These are phyloP conservation scores for Aphelenchoides avenae DNA, from an alignment of 1,140 invertebrate species.

Conservation along the genomic window DNA sequence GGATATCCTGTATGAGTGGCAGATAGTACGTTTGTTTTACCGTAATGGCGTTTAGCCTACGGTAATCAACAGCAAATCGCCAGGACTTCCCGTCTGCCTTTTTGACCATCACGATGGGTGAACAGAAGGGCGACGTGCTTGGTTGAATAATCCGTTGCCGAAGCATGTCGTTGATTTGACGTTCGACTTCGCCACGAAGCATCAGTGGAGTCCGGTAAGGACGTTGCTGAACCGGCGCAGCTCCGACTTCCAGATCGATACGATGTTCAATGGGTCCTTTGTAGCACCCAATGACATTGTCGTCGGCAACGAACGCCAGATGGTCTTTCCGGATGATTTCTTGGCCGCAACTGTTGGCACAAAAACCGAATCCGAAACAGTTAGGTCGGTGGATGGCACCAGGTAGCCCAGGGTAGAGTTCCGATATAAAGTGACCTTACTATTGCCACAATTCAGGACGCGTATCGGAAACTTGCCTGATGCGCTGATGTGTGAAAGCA, in stretches of 20 bases:
- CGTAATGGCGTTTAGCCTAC: slow-evolving; percentile 6
- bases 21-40: slow-evolving; percentile 13
- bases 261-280: slow-evolving; percentile 13
- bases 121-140: slow-evolving; percentile 10
- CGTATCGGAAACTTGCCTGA: slow-evolving; percentile 16
- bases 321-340: background rate
- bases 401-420: slow-evolving; percentile 3
- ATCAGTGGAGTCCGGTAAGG: slow-evolving; percentile 10
- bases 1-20: slow-evolving; percentile 4
- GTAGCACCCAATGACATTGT: slow-evolving; percentile 16
- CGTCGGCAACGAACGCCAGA: slow-evolving; percentile 2
- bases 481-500: no score
- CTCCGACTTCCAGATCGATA: background rate
- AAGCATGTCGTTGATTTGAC: slow-evolving; percentile 31
- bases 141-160: slow-evolving; percentile 23
- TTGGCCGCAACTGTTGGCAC: background rate
- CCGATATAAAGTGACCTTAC: background rate
- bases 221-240: slow-evolving; percentile 1
- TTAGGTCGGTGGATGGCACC: no score
- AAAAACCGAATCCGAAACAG: no score
- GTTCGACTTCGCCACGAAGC: slow-evolving; percentile 16
- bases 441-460: slow-evolving; percentile 12
- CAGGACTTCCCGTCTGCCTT: slow-evolving; percentile 22
- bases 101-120: slow-evolving; percentile 23
- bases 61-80: slow-evolving; percentile 28